Percentiles rank a stretch among this genome's conserved stretches.
Evolutionary conservation across 2,888 invertebrate species (phyloP).

Genomic region (Baronia brevicornis): DNA sequence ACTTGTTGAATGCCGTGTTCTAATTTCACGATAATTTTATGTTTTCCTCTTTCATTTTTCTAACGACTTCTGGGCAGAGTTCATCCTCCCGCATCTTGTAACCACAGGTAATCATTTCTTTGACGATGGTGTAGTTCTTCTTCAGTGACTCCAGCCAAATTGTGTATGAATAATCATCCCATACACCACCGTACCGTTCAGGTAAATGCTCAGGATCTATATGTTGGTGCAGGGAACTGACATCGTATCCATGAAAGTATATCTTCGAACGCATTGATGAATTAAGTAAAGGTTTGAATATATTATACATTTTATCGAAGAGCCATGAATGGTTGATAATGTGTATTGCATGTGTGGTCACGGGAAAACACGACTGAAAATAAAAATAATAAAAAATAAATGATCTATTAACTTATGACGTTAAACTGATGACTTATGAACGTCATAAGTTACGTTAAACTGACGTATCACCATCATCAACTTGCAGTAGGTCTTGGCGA

Average conservation of each 20-base stretch:
- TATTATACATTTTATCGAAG: conserved; percentile 84
- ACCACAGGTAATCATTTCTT: conserved; percentile 78
- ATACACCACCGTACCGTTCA: conserved; percentile 80
- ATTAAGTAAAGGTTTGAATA: conserved; percentile 86
- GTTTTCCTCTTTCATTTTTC: conserved; percentile 49
- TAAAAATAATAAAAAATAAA: conserved; percentile 7
- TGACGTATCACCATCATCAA: no score
- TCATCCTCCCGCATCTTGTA: conserved; percentile 73
- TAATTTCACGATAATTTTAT: conserved; percentile 36
- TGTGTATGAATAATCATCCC: conserved; percentile 83
- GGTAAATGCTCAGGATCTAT: conserved; percentile 82
- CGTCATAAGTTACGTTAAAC: no score
- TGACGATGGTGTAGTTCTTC: conserved; percentile 72
- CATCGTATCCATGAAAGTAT: conserved; percentile 83
- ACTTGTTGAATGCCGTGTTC: no score
- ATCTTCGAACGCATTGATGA: conserved; percentile 79
- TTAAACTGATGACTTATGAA: no score
- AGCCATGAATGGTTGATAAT: conserved; percentile 88
- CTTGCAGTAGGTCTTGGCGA: no score
- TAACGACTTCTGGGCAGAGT: conserved; percentile 46
- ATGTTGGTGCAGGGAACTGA: conserved; percentile 83
- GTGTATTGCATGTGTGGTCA: conserved; percentile 83
- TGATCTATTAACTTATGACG: no score
- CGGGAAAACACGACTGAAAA: conserved; percentile 81
- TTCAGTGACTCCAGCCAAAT: conserved; percentile 81